A percentile compares a stretch with the other conserved stretches of the same genome.
Evolutionary conservation across 1,140 invertebrate genomes (phyloP).

Genomic region (Mactra quadrangularis): DNA sequence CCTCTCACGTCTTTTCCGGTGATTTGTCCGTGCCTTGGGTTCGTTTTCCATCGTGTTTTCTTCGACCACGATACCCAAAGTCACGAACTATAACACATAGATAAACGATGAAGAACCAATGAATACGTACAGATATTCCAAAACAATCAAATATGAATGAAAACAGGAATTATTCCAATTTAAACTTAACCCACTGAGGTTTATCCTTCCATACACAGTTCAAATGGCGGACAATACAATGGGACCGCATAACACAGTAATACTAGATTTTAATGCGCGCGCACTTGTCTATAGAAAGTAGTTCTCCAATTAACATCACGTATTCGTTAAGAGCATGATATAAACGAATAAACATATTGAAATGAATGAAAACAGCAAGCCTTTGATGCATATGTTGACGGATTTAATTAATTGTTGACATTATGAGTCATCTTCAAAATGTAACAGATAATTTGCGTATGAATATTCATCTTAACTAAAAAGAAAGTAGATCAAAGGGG

Average conservation of each 20-base stretch:
- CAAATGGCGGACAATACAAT: constrained; percentile 82
- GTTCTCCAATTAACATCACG: background rate
- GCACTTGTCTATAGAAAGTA: constrained; percentile 56
- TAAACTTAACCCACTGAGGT: constrained; percentile 61
- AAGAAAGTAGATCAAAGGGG: constrained; percentile 62
- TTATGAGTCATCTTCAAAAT: background rate
- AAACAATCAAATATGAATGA: constrained; percentile 36
- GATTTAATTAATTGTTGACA: background rate
- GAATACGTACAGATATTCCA: constrained; percentile 64
- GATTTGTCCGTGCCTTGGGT: constrained; percentile 91
- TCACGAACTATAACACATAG: constrained; percentile 66
- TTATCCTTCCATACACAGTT: constrained; percentile 64
- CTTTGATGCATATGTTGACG: background rate
- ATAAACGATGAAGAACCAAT: constrained; percentile 57
- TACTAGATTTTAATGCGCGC: constrained; percentile 74
- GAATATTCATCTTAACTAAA: constrained; percentile 48
- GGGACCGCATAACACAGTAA: constrained; percentile 78
- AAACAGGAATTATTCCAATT: constrained; percentile 62
- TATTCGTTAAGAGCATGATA: too few relatives aligned
- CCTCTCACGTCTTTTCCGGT: constrained; percentile 92
- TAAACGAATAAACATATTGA: background rate
- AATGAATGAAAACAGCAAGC: background rate
- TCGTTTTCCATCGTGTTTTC: constrained; percentile 88
- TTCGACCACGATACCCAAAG: constrained; percentile 66
- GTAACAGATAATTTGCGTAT: constrained; percentile 17